Evolutionary conservation across 2,113 vertebrate species (phyloP).

Genomic region (Chaetorhynchus papuensis): DNA sequence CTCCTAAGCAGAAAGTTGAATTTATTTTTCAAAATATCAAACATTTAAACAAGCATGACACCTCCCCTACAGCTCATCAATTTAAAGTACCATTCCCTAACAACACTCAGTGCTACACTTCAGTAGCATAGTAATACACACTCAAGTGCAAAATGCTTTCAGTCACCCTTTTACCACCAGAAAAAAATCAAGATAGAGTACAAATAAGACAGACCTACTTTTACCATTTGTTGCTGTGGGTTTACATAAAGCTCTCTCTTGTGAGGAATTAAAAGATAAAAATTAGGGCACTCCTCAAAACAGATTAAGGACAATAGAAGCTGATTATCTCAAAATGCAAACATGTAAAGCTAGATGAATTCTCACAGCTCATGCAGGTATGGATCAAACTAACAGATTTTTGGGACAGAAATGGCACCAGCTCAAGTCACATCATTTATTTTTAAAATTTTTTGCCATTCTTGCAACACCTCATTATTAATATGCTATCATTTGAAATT

Average conservation of each 20-base stretch:
- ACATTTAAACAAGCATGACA: not conserved
- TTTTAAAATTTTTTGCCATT: not conserved
- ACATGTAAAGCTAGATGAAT: not conserved
- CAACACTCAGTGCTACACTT: fast-evolving
- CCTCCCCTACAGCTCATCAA: not conserved
- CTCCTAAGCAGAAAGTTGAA: not conserved
- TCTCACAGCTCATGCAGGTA: not conserved
- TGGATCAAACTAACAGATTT: not conserved
- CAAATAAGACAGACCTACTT: not conserved
- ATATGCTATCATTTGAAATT: not conserved
- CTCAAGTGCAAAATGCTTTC: not conserved
- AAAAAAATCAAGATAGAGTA: not conserved
- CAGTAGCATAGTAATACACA: not conserved
- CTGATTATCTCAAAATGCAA: not conserved
- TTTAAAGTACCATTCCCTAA: not conserved
- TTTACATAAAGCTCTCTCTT: not conserved
- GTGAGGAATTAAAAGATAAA: not conserved
- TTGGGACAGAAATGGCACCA: not conserved
- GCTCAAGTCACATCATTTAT: not conserved
- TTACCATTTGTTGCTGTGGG: not conserved
- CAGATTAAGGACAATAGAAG: not conserved
- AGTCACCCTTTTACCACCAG: not conserved
- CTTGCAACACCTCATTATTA: not conserved
- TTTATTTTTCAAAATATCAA: not conserved
- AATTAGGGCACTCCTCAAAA: not conserved